phyloP scores from a whole-genome alignment of 2,888 invertebrate genomes.

The Perithous albicinctus region DNA sequence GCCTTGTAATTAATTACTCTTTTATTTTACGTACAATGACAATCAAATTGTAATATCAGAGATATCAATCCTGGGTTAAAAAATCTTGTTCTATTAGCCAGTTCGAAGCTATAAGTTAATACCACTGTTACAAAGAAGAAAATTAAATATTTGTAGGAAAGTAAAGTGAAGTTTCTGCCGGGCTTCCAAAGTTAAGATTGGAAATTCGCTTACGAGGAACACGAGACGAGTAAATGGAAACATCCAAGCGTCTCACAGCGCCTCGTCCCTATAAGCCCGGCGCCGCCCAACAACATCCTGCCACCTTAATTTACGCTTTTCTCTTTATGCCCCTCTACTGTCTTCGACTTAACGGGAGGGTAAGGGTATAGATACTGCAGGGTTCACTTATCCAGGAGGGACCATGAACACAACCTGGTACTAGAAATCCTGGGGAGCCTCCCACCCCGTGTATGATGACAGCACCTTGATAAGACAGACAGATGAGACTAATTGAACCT shows the following conservation, averaged over 20 bases:
- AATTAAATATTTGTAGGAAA: background rate
- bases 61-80: background rate
- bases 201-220: conserved; percentile 58
- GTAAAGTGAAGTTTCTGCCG: background rate
- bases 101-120: background rate
- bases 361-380: conserved; percentile 27
- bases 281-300: conserved; percentile 1
- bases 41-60: background rate
- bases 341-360: background rate
- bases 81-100: background rate
- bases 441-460: conserved; percentile 45
- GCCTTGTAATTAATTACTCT: no score
- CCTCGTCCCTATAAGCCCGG: conserved; percentile 11
- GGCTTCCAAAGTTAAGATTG: conserved; percentile 58
- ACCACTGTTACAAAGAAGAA: background rate
- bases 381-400: conserved; percentile 35
- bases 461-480: conserved; percentile 61
- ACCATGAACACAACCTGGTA: conserved; percentile 3
- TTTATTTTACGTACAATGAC: background rate
- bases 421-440: conserved; percentile 21
- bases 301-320: conserved; percentile 64
- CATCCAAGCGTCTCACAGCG: conserved; percentile 45
- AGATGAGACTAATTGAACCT: conserved; percentile 67
- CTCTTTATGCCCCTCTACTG: conserved; percentile 17
- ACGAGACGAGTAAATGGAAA: conserved; percentile 62